Conservation (phyloP, 2,888 invertebrate genomes). For the Diaperis boleti region DNA sequence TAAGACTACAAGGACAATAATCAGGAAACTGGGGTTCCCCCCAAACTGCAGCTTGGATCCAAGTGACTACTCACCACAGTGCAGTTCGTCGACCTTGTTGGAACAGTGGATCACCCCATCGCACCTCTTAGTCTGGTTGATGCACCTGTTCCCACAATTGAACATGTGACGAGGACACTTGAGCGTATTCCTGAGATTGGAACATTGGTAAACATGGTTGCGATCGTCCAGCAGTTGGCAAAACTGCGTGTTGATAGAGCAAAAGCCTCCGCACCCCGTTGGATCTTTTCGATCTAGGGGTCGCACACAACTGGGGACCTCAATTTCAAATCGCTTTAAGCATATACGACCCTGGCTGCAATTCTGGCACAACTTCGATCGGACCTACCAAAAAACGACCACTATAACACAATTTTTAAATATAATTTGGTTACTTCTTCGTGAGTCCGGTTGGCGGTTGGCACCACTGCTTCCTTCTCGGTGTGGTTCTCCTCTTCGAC, state of each 20-base stretch:
- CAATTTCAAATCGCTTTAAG: slow-evolving; percentile 56
- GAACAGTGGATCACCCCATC: slow-evolving; percentile 81
- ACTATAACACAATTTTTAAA: too few species aligned
- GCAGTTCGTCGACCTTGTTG: slow-evolving; percentile 79
- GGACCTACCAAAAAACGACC: slow-evolving; percentile 1
- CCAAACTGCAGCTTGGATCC: neutral
- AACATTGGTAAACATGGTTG: slow-evolving; percentile 68
- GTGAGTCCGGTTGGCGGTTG: neutral
- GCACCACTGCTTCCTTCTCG: neutral
- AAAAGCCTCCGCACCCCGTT: slow-evolving; percentile 76
- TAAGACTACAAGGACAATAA: too few species aligned
- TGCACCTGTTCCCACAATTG: slow-evolving; percentile 81
- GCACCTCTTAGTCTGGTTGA: slow-evolving; percentile 74
- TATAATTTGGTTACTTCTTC: slow-evolving; percentile 1
- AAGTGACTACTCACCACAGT: slow-evolving; percentile 78
- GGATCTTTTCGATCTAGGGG: slow-evolving; percentile 61
- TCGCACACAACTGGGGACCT: slow-evolving; percentile 56
- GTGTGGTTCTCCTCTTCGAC: neutral
- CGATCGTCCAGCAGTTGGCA: slow-evolving; percentile 73
- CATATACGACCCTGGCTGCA: slow-evolving; percentile 51
- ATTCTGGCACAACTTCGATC: slow-evolving; percentile 15
- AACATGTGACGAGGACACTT: slow-evolving; percentile 76
- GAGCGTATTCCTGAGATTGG: slow-evolving; percentile 70
- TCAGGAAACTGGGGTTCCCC: too few species aligned
- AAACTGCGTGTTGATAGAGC: slow-evolving; percentile 73